Evolutionary conservation across 2,113 vertebrate genomes (phyloP), one percentile per base, ranked within the genome.

Genomic region (Penelope pileata): DNA sequence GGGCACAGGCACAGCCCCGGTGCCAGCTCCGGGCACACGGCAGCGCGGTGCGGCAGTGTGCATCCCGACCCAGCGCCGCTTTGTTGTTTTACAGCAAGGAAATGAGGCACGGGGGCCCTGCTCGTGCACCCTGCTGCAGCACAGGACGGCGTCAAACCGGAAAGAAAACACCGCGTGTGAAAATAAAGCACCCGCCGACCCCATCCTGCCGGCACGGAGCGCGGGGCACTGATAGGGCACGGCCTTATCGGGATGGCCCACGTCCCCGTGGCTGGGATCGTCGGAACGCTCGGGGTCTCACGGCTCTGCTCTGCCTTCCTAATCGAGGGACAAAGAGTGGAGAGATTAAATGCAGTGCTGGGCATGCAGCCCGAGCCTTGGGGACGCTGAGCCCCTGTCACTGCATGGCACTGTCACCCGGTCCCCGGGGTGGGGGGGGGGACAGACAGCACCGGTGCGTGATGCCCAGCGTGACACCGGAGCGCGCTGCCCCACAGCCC

Each of bases 31-130:
- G 3, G 88, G 63, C 18, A 70, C 30, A 48, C 0, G 32, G 90
- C 96, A 85, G 92, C 95, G 94, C 80, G 47, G 9, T 7, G 10
- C 45, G 54, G 66, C 18, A 2, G 92, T 13, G 13, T 97, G 97
- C 36, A 58, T 21, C 80, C 90, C 91, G 96, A 96, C 96, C 97
- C 87, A 45, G 4, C 32, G 7, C 60, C 4, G 10, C 80, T 93
- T 92, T 97, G 97, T 96, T 97, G 86, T 97, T 96, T 95, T 91
- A 96, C 42, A 53, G 86, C 67, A n/a, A 95, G 96, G 96, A 97
- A 97, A 96, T 94, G 96, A 97, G 84, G 91, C 42, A 0, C 4
- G 1, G 91, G 84, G 88, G 94, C 86, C 93, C 88, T 6, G 32
- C 54, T 56, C 54, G 30, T 53, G 27, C 27, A 16, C 51, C 67